A percentile compares a stretch with the other conserved stretches of the same genome.
phyloP scores from a whole-genome alignment of 1,140 invertebrate species.

The Cherax quadricarinatus region DNA sequence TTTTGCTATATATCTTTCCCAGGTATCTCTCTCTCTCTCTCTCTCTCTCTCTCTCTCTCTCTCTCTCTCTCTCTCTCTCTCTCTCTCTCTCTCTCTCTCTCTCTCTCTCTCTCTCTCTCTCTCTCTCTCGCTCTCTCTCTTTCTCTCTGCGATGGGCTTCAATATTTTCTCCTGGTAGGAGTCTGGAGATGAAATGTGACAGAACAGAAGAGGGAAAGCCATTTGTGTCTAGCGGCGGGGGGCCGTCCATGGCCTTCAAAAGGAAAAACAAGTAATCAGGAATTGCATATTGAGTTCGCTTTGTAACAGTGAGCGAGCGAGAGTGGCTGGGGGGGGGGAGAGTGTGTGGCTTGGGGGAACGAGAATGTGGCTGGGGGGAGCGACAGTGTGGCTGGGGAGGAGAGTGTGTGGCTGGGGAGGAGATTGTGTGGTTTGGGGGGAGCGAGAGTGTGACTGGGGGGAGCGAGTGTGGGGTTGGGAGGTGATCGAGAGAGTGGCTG shows the following conservation, averaged over 20 bases:
- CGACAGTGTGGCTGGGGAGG: no score
- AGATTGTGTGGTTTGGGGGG: no score
- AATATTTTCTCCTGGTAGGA: slow-evolving; percentile 7
- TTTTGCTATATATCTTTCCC: not conserved
- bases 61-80: not conserved
- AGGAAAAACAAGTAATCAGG: slow-evolving; percentile 19
- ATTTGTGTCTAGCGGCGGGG: slow-evolving; percentile 7
- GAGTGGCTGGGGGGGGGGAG: not conserved
- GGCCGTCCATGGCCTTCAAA: not conserved
- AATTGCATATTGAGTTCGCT: slow-evolving; percentile 27
- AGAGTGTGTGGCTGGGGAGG: no score
- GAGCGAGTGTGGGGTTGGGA: no score
- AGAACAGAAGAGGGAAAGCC: slow-evolving; percentile 9
- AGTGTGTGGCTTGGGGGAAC: no score
- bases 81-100: not conserved
- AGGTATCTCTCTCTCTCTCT: no score
- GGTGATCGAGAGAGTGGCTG: no score
- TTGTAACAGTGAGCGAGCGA: not conserved
- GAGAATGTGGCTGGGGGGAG: no score
- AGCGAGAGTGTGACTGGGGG: no score
- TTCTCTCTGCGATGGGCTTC: not conserved
- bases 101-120: not conserved
- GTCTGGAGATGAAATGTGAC: slow-evolving; percentile 35
- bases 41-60: slow-evolving; percentile 2
- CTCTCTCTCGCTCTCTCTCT: not conserved